Percentiles rank a stretch among this genome's conserved stretches.
phyloP scores from a whole-genome alignment of 2,888 invertebrate genomes.

The Tetramorium bicarinatum region DNA sequence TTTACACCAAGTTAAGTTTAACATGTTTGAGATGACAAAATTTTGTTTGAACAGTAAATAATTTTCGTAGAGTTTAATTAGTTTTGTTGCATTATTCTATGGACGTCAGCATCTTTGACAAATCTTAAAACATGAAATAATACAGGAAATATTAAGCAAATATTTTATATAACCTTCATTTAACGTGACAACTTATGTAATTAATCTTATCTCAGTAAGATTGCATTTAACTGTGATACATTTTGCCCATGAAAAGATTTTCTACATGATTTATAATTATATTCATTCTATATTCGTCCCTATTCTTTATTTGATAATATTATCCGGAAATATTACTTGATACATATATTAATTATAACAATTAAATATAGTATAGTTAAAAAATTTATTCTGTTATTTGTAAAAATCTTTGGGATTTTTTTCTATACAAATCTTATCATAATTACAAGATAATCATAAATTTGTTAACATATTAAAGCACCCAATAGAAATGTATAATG shows the following conservation, averaged over 20 bases:
- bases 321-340: not conserved
- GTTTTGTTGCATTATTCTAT: not conserved
- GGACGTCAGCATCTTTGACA: not conserved
- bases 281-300: not conserved
- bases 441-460: not conserved
- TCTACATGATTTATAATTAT: constrained; percentile 13
- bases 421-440: not conserved
- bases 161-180: constrained; percentile 5
- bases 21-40: not conserved
- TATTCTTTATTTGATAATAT: not conserved
- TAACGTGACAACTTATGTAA: constrained; percentile 19
- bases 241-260: constrained; percentile 53
- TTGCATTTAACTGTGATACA: constrained; percentile 68
- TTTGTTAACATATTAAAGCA: constrained; percentile 12
- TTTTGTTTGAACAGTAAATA: constrained; percentile 17
- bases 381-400: not conserved
- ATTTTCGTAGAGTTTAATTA: constrained; percentile 2
- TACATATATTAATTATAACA: not conserved
- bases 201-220: constrained; percentile 45
- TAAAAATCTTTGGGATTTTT: not conserved
- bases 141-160: not conserved
- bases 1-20: not conserved
- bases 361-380: not conserved
- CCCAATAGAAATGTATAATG: not conserved
- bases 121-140: not conserved